Evolutionary conservation across 2,797 vertebrate genomes (phyloP).

Genomic region (Eurystomus glaucurus): DNA sequence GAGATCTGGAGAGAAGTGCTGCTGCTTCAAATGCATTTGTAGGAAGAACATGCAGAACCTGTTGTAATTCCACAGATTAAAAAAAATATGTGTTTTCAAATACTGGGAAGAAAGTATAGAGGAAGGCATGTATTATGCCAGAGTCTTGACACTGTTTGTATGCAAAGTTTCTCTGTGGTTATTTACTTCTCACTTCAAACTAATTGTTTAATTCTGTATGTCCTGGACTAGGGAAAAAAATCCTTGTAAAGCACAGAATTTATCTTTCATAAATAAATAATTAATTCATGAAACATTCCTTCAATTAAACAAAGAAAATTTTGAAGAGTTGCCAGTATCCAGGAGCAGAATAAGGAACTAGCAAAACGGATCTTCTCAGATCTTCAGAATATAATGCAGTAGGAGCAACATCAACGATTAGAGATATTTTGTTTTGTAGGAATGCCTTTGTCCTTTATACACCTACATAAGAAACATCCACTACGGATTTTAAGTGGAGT

Average conservation of each 20-base stretch:
- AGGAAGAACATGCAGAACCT: background rate
- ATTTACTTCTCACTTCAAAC: background rate
- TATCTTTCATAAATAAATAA: background rate
- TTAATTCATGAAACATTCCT: background rate
- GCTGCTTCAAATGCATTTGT: background rate
- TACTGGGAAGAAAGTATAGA: background rate
- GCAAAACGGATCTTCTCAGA: background rate
- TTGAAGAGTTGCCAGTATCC: background rate
- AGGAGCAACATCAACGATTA: background rate
- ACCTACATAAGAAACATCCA: no score
- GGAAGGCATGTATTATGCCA: background rate
- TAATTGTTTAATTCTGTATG: background rate
- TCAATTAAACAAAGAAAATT: background rate
- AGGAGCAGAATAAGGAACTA: background rate
- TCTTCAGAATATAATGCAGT: background rate
- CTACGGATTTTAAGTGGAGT: no score
- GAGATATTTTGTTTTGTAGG: background rate
- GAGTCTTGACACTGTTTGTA: background rate
- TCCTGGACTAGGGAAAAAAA: background rate
- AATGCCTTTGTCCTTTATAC: background rate
- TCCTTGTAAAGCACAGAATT: fast-evolving
- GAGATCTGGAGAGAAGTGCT: background rate
- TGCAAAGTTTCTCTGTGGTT: background rate
- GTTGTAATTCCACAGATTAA: background rate
- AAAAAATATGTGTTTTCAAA: background rate